Conservation (phyloP, 2,797 vertebrate species). For the Mormyrus hasselquistii region DNA sequence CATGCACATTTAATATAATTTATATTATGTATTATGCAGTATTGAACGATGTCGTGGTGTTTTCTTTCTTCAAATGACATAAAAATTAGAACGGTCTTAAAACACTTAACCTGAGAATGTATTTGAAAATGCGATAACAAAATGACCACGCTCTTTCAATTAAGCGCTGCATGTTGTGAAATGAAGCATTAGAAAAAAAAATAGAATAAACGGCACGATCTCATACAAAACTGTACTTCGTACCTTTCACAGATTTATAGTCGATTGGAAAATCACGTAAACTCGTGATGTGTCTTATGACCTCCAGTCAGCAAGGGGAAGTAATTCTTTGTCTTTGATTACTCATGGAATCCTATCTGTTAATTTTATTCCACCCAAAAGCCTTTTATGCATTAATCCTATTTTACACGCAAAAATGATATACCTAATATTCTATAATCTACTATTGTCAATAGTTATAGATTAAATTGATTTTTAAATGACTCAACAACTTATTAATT, state of each 20-base stretch:
- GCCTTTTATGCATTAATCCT: neutral
- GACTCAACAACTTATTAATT: neutral
- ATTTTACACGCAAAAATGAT: neutral
- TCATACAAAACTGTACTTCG: neutral
- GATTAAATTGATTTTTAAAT: neutral
- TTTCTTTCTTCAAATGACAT: neutral
- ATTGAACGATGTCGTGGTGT: neutral
- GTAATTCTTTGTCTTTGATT: neutral
- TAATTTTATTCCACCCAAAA: neutral
- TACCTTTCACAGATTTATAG: neutral
- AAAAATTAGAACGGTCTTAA: neutral
- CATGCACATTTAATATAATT: neutral
- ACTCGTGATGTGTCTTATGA: slow-evolving; percentile 23
- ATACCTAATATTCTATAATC: neutral
- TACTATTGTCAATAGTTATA: neutral
- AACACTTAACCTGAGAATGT: neutral
- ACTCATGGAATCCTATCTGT: neutral
- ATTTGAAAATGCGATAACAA: neutral
- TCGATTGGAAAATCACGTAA: neutral
- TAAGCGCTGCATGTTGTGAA: neutral
- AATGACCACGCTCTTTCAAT: neutral
- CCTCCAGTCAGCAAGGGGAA: neutral
- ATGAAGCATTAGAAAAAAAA: neutral
- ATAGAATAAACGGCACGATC: neutral
- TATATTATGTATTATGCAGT: neutral